Evolutionary conservation across 2,113 vertebrate species (phyloP).

Genomic region (Pyrgilauda ruficollis): DNA sequence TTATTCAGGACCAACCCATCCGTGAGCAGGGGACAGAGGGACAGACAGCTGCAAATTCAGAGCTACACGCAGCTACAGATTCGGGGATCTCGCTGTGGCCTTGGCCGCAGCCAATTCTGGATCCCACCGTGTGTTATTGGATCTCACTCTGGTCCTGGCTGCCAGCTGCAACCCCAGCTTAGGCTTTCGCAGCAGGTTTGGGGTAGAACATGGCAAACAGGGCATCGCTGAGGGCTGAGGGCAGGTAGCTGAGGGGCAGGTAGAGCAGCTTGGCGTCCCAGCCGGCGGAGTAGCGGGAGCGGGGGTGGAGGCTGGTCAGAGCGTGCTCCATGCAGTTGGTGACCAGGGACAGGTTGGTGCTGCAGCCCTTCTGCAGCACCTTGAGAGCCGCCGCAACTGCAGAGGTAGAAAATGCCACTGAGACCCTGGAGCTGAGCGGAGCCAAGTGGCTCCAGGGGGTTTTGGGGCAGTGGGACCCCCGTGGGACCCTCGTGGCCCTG

Average conservation of each 20-base stretch:
- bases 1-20: background rate
- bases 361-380: background rate
- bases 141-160: background rate
- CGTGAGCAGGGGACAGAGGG: background rate
- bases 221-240: constrained; percentile 71
- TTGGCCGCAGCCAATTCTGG: no score
- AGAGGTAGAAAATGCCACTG: fast-evolving
- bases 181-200: constrained; percentile 41
- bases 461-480: fast-evolving
- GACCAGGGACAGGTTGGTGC: constrained; percentile 67
- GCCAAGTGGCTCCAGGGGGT: fast-evolving
- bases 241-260: constrained; percentile 76
- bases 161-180: background rate
- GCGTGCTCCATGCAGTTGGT: constrained; percentile 81
- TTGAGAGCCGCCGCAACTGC: fast-evolving
- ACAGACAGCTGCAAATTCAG: background rate
- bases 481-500: fast-evolving
- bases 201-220: constrained; percentile 10
- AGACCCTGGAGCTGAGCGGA: background rate
- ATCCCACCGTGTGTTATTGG: fast-evolving
- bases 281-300: constrained; percentile 71
- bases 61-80: background rate
- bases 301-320: constrained; percentile 70
- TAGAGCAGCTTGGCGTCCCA: constrained; percentile 76
- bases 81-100: background rate